phyloP scores from a whole-genome alignment of 2,888 invertebrate species.

The Clanis bilineata region DNA sequence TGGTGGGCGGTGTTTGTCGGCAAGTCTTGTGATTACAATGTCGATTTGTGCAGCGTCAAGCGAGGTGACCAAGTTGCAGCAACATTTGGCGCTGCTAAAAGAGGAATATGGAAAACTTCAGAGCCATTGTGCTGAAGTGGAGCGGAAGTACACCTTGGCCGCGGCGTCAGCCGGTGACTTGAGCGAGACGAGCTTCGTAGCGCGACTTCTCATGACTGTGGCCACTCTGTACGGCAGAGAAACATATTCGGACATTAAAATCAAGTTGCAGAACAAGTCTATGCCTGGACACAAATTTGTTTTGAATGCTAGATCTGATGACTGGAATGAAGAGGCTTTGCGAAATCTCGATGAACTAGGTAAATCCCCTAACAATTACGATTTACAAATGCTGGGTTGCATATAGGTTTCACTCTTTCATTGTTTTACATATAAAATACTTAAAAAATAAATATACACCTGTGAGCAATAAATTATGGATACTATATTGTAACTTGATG shows the following conservation, averaged over 20 bases:
- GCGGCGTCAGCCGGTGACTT: conserved; percentile 85
- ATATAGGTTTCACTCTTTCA: no score
- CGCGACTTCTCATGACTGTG: conserved; percentile 90
- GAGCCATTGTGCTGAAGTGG: conserved; percentile 89
- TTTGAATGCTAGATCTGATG: conserved; percentile 91
- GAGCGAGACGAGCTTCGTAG: conserved; percentile 91
- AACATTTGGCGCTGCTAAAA: conserved; percentile 91
- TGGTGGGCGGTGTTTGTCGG: conserved; percentile 68
- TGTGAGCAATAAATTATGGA: no score
- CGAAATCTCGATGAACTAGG: conserved; percentile 86
- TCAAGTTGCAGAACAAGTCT: conserved; percentile 87
- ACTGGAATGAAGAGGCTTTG: conserved; percentile 90
- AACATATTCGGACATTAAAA: conserved; percentile 90
- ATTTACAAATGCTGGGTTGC: not conserved
- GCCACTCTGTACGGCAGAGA: conserved; percentile 91
- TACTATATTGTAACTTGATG: no score
- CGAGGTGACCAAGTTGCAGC: conserved; percentile 87
- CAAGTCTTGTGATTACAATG: conserved; percentile 44
- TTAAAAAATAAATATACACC: no score
- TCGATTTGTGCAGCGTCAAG: conserved; percentile 75
- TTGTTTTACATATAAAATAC: no score
- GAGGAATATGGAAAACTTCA: conserved; percentile 96
- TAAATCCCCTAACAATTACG: conserved; percentile 35
- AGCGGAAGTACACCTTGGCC: conserved; percentile 91
- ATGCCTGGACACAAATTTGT: conserved; percentile 95